Percentiles rank a stretch among this genome's conserved stretches.
Conservation (phyloP, 2,888 invertebrate genomes). For the Phorcus lineatus region DNA sequence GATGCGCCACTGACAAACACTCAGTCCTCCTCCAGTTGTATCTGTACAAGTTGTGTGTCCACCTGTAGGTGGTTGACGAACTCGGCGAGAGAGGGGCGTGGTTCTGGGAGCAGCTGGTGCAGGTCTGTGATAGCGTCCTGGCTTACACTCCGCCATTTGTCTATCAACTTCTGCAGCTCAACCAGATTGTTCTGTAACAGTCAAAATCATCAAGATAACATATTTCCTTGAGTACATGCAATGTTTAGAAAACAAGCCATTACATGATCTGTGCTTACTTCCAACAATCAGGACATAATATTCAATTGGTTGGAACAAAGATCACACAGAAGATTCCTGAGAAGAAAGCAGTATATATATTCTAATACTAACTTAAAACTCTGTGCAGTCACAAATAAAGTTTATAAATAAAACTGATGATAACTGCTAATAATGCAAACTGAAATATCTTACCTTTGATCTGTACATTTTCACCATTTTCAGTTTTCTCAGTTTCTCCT, state of each 20-base stretch:
- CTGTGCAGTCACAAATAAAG: too few species aligned
- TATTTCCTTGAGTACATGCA: neutral
- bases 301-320: too few species aligned
- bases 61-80: conserved; percentile 57
- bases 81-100: conserved; percentile 56
- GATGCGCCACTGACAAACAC: neutral
- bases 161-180: conserved; percentile 53
- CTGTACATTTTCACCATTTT: conserved; percentile 66
- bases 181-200: conserved; percentile 59
- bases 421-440: too few species aligned
- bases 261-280: too few species aligned
- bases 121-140: conserved; percentile 61
- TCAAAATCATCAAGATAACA: neutral
- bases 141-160: conserved; percentile 59
- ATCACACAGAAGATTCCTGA: too few species aligned
- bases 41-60: conserved; percentile 53
- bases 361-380: too few species aligned
- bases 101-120: conserved; percentile 50
- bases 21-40: conserved; percentile 49
- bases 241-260: neutral
- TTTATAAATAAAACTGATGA: too few species aligned
- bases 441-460: conserved; percentile 51
- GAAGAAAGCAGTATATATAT: too few species aligned
- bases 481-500: conserved; percentile 58
- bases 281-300: too few species aligned